Conservation (phyloP, 2,113 vertebrate genomes). For the Brachyhypopomus occidentalis region DNA sequence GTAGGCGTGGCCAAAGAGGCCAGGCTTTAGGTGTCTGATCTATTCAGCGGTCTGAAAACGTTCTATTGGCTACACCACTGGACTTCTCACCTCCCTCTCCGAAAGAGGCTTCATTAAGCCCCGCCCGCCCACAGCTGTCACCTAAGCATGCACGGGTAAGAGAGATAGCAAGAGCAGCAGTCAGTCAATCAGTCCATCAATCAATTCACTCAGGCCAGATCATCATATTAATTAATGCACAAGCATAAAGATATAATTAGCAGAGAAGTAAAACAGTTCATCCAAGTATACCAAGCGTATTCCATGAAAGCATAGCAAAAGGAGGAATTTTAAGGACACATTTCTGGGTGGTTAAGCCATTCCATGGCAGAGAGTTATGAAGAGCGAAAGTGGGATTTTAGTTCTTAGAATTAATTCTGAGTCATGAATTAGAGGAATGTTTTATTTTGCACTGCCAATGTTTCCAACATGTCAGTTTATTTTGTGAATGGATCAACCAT, state of each 20-base stretch:
- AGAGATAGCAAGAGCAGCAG: constrained; percentile 56
- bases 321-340: constrained; percentile 32
- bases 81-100: constrained; percentile 65
- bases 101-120: constrained; percentile 70
- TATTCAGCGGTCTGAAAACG: constrained; percentile 21
- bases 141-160: constrained; percentile 75
- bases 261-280: constrained; percentile 60
- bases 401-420: constrained; percentile 14
- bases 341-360: constrained; percentile 61
- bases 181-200: constrained; percentile 47
- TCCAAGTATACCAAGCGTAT: constrained; percentile 64
- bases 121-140: constrained; percentile 73
- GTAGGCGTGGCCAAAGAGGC: not conserved
- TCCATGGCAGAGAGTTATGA: constrained; percentile 54
- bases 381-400: constrained; percentile 8
- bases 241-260: constrained; percentile 63
- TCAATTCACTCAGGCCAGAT: constrained; percentile 59
- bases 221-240: constrained; percentile 53
- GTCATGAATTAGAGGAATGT: not conserved
- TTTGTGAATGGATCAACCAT: constrained; percentile 39
- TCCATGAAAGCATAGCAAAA: constrained; percentile 69
- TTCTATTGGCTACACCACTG: constrained; percentile 48
- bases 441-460: constrained; percentile 17
- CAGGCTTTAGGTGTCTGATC: constrained; percentile 38
- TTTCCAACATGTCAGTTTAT: constrained; percentile 24